A percentile compares a stretch with the other conserved stretches of the same genome.
Evolutionary conservation across 1,140 invertebrate species (phyloP).

Genomic region (Drosophila nasuta): DNA sequence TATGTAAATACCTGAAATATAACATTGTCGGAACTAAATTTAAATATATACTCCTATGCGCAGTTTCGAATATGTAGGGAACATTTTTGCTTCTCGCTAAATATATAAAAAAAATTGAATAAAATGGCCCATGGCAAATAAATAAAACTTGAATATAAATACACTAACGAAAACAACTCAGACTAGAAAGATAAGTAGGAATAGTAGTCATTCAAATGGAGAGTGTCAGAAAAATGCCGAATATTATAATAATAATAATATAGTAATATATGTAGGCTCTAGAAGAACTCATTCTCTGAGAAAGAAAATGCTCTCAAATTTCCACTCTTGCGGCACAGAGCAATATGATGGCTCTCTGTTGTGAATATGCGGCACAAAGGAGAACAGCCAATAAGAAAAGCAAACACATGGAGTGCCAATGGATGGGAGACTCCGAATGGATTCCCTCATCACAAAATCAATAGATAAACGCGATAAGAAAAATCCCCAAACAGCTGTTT

Average conservation of each 20-base stretch:
- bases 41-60: too few relatives aligned
- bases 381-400: conserved; percentile 31
- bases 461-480: conserved; percentile 53
- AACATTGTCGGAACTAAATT: too few relatives aligned
- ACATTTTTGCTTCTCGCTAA: too few relatives aligned
- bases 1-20: too few relatives aligned
- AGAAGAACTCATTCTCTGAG: conserved; percentile 1
- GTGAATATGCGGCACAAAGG: conserved; percentile 69
- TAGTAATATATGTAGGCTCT: background rate
- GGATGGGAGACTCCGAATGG: conserved; percentile 11
- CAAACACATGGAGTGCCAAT: conserved; percentile 27
- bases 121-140: background rate
- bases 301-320: conserved; percentile 1
- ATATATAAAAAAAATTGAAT: background rate
- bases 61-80: too few relatives aligned
- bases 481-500: conserved; percentile 68
- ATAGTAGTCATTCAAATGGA: background rate
- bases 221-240: background rate
- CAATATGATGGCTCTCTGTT: conserved; percentile 55
- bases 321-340: background rate
- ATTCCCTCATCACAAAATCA: conserved; percentile 71
- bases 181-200: background rate
- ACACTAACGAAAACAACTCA: background rate
- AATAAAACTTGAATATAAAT: background rate
- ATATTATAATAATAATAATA: background rate